Evolutionary conservation across 1,140 invertebrate genomes (phyloP).

Genomic region (Bombus huntii): DNA sequence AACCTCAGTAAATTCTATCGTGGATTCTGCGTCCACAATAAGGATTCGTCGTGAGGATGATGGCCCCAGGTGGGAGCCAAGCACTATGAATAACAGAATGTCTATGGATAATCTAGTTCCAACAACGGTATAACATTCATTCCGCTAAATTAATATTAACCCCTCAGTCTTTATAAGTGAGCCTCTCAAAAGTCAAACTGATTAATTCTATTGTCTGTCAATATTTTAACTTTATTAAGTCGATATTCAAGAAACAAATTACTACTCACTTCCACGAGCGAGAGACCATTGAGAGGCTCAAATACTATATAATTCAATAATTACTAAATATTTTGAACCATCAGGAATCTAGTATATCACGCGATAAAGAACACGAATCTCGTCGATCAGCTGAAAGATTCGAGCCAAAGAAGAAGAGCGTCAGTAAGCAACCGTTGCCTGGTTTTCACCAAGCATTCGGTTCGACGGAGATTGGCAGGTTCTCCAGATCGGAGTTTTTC

Average conservation of each 20-base stretch:
- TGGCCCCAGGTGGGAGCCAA: conserved; percentile 59
- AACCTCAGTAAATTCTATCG: conserved; percentile 46
- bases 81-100: conserved; percentile 31
- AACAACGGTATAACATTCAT: conserved; percentile 35
- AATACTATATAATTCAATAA: background rate
- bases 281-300: too few species aligned
- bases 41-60: conserved; percentile 57
- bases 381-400: conserved; percentile 60
- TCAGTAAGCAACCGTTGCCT: conserved; percentile 84
- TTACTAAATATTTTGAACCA: conserved; percentile 1
- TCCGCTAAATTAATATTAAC: background rate
- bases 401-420: conserved; percentile 66
- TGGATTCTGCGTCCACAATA: conserved; percentile 47
- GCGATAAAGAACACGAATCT: conserved; percentile 54
- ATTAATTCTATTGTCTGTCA: too few species aligned
- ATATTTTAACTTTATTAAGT: too few species aligned
- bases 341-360: conserved; percentile 29
- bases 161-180: too few species aligned
- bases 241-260: too few species aligned
- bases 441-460: conserved; percentile 91
- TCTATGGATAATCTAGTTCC: conserved; percentile 49
- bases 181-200: too few species aligned
- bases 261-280: too few species aligned
- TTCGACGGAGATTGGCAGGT: conserved; percentile 89
- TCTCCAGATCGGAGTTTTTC: conserved; percentile 84